Conservation (phyloP, 1,140 invertebrate species). For the Drosophila trapezifrons region DNA sequence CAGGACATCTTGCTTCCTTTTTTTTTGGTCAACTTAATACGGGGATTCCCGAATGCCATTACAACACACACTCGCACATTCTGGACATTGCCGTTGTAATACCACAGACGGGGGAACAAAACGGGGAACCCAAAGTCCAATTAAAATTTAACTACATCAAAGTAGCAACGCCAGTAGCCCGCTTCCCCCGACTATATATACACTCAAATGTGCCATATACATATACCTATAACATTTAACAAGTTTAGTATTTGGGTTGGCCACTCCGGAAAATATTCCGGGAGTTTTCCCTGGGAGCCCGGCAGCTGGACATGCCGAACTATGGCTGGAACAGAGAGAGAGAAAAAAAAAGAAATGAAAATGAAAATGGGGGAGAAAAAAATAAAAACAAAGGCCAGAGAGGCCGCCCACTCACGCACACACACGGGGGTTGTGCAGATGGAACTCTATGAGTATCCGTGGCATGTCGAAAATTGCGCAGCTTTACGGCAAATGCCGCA, state of each 20-base stretch:
- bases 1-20: not conserved
- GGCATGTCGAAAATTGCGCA: conserved; percentile 80
- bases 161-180: conserved; percentile 72
- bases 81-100: conserved; percentile 47
- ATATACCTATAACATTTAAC: conserved; percentile 70
- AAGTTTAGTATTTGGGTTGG: conserved; percentile 75
- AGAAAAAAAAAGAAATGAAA: conserved; percentile 18
- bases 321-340: conserved; percentile 57
- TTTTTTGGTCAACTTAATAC: conserved; percentile 40
- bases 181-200: conserved; percentile 39
- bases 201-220: conserved; percentile 12
- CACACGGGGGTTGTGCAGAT: conserved; percentile 25
- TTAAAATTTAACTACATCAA: conserved; percentile 84
- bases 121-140: conserved; percentile 83
- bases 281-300: conserved; percentile 51
- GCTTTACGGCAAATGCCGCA: conserved; percentile 81
- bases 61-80: conserved; percentile 32
- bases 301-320: conserved; percentile 75
- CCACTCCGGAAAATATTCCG: conserved; percentile 24
- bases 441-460: conserved; percentile 56
- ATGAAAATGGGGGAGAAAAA: conserved; percentile 7
- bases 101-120: conserved; percentile 72
- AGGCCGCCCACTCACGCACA: conserved; percentile 22
- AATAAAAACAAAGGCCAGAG: conserved; percentile 27
- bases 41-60: conserved; percentile 45